Conservation (phyloP, 2,113 vertebrate genomes). For the Euleptes europaea region DNA sequence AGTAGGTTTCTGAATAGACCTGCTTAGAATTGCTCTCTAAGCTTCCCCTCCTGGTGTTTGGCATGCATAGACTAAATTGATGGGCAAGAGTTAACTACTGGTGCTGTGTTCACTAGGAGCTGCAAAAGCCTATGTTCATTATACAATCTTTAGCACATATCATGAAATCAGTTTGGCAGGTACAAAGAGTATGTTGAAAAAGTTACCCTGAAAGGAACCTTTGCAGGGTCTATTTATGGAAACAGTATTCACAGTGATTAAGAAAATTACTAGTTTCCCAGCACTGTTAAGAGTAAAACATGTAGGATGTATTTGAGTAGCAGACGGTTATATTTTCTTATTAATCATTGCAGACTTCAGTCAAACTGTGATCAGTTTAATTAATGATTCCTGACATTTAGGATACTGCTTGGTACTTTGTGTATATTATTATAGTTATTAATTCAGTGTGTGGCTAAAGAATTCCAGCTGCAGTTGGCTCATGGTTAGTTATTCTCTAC, state of each 20-base stretch:
- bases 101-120: background rate
- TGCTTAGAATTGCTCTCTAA: no score
- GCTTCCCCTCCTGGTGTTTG: background rate
- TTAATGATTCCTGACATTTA: conserved; percentile 14
- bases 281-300: background rate
- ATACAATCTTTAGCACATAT: background rate
- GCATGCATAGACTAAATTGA: background rate
- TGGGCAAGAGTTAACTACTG: background rate
- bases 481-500: background rate
- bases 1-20: no score
- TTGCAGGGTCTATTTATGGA: background rate
- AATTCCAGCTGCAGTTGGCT: background rate
- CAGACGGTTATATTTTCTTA: conserved; percentile 6
- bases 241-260: background rate
- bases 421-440: background rate
- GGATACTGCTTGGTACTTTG: background rate
- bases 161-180: background rate
- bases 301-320: background rate
- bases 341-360: conserved; percentile 7
- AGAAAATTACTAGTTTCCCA: conserved; percentile 21
- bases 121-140: background rate
- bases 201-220: background rate
- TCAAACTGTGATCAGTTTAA: conserved; percentile 25
- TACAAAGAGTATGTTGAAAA: background rate
- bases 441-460: background rate